These are phyloP conservation scores for Leptura quadrifasciata DNA, from an alignment of 2,888 invertebrate genomes.

Conservation along the genomic window DNA sequence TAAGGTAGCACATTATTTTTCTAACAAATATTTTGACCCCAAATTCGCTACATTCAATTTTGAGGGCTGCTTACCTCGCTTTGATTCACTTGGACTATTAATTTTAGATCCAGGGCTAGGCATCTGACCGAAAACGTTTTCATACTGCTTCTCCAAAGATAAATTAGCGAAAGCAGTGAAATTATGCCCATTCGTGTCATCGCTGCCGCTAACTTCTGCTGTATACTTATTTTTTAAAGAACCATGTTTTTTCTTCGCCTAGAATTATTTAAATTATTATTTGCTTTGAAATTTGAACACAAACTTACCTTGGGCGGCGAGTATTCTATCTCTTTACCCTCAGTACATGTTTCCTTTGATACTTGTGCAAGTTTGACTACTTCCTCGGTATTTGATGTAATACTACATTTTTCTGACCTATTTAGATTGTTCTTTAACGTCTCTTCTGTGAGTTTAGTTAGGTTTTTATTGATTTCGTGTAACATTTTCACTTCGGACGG, in stretches of 20 bases:
- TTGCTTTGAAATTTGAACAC: not conserved
- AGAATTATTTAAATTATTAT: constrained; percentile 4
- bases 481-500: constrained; percentile 83
- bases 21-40: too few species aligned
- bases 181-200: constrained; percentile 38
- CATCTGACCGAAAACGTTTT: constrained; percentile 61
- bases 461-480: constrained; percentile 83
- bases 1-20: too few species aligned
- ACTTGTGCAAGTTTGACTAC: constrained; percentile 36
- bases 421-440: constrained; percentile 59
- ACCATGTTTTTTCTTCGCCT: constrained; percentile 30
- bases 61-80: constrained; percentile 51
- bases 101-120: constrained; percentile 49
- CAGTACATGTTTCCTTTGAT: constrained; percentile 39
- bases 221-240: constrained; percentile 1
- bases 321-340: constrained; percentile 34
- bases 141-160: constrained; percentile 63
- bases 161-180: constrained; percentile 53
- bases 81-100: constrained; percentile 58
- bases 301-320: constrained; percentile 41
- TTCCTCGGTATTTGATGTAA: constrained; percentile 14
- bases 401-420: constrained; percentile 36
- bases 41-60: too few species aligned
- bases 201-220: not conserved
- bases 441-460: constrained; percentile 71